Evolutionary conservation across 2,888 invertebrate species (phyloP).

Genomic region (Cataglyphis rosenhaueri): DNA sequence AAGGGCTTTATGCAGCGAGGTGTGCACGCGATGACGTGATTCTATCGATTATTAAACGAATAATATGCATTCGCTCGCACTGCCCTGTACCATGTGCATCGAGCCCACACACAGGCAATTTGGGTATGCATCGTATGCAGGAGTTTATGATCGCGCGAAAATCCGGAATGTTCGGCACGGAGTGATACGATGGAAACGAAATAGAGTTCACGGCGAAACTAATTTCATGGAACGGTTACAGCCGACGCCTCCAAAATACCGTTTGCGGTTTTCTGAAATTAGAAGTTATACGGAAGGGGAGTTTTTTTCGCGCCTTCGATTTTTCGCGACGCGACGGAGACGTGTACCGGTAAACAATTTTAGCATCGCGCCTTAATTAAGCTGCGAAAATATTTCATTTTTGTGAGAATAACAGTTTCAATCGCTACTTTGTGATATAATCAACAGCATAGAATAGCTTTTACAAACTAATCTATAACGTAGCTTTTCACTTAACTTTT

Average conservation of each 20-base stretch:
- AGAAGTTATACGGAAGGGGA: slow-evolving; percentile 68
- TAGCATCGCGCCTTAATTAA: slow-evolving; percentile 44
- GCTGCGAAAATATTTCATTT: slow-evolving; percentile 16
- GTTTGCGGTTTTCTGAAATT: slow-evolving; percentile 71
- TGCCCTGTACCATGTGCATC: slow-evolving; percentile 75
- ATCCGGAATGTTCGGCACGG: slow-evolving; percentile 78
- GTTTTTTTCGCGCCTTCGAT: slow-evolving; percentile 47
- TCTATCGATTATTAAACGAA: slow-evolving; percentile 84
- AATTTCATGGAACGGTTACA: slow-evolving; percentile 75
- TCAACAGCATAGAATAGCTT: slow-evolving; percentile 3
- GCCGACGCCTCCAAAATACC: slow-evolving; percentile 74
- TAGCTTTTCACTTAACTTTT: slow-evolving; percentile 7
- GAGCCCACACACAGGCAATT: slow-evolving; percentile 75
- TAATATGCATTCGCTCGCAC: slow-evolving; percentile 81
- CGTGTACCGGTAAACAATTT: slow-evolving; percentile 45
- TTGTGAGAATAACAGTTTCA: slow-evolving; percentile 33
- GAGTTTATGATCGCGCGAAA: slow-evolving; percentile 78
- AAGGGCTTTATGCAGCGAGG: slow-evolving; percentile 71
- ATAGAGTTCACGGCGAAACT: slow-evolving; percentile 75
- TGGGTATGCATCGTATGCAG: slow-evolving; percentile 77
- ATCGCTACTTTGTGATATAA: slow-evolving; percentile 17
- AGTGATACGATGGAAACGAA: slow-evolving; percentile 78
- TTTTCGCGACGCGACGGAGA: slow-evolving; percentile 34
- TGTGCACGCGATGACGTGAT: slow-evolving; percentile 84
- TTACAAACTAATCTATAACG: not conserved